These are phyloP conservation scores for Drosophila lutescens DNA, from an alignment of 2,888 invertebrate species.

Conservation along the genomic window DNA sequence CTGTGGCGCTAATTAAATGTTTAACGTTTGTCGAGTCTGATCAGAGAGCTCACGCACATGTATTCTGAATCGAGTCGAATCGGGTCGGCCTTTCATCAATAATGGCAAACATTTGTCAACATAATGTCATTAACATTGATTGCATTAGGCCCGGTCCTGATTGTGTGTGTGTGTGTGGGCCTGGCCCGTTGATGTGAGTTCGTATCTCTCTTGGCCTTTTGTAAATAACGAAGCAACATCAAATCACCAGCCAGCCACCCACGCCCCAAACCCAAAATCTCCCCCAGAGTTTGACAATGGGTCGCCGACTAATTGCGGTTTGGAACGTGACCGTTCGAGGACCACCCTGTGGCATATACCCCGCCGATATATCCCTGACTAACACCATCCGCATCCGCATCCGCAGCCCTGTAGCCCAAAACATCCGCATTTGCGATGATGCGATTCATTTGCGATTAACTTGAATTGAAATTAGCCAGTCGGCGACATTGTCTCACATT, in stretches of 20 bases:
- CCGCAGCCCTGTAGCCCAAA: conserved; percentile 10
- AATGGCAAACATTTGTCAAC: conserved; percentile 79
- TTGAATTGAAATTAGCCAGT: conserved; percentile 68
- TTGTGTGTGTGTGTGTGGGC: conserved; percentile 48
- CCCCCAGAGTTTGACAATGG: conserved; percentile 60
- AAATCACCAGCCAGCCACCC: conserved; percentile 11
- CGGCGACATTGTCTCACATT: conserved; percentile 40
- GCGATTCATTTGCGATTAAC: conserved; percentile 67
- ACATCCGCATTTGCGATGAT: conserved; percentile 32
- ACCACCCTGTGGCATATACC: conserved; percentile 17
- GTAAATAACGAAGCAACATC: conserved; percentile 64
- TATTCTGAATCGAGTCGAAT: conserved; percentile 12
- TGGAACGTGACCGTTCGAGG: conserved; percentile 63
- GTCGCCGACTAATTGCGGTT: conserved; percentile 75
- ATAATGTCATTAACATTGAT: conserved; percentile 81
- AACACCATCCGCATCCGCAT: conserved; percentile 36
- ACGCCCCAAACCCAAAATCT: conserved; percentile 10
- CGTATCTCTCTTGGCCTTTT: conserved; percentile 53
- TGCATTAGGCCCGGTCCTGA: conserved; percentile 72
- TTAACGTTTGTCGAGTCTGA: conserved; percentile 22
- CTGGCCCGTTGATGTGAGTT: conserved; percentile 16
- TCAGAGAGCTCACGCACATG: conserved; percentile 25
- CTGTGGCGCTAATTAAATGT: conserved; percentile 38
- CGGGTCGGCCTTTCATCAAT: conserved; percentile 67
- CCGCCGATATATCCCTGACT: conserved; percentile 24